phyloP scores from a whole-genome alignment of 2,888 invertebrate genomes.

The Xestia c-nigrum region DNA sequence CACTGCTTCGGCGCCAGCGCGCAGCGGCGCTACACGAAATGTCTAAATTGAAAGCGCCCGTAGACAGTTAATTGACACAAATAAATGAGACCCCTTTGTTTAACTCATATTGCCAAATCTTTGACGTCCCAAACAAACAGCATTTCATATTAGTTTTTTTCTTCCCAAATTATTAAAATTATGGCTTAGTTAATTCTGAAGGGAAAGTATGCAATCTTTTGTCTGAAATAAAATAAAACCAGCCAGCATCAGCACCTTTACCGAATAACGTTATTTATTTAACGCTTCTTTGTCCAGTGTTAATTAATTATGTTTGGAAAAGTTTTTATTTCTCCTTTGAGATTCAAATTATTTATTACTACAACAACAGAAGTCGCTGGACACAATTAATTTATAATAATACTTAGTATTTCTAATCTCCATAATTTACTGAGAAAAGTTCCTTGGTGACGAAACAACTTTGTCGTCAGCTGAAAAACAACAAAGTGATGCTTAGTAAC shows the following conservation, averaged over 20 bases:
- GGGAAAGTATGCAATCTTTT: conserved; percentile 4
- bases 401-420: background rate
- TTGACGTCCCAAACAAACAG: no score
- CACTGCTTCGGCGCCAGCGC: no score
- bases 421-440: background rate
- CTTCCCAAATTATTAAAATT: background rate
- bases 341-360: conserved; percentile 51
- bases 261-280: conserved; percentile 43
- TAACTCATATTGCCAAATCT: background rate
- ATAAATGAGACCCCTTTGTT: background rate
- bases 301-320: conserved; percentile 59
- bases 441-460: background rate
- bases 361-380: background rate
- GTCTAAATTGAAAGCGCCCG: no score
- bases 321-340: conserved; percentile 55
- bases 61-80: background rate
- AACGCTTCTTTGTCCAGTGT: conserved; percentile 36
- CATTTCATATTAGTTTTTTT: background rate
- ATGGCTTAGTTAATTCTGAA: background rate
- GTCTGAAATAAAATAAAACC: conserved; percentile 13
- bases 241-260: conserved; percentile 5
- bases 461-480: background rate
- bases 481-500: background rate
- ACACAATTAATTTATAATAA: background rate
- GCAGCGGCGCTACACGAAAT: no score